Conservation (phyloP, 2,888 invertebrate species). For the Temnothorax ravouxi region DNA sequence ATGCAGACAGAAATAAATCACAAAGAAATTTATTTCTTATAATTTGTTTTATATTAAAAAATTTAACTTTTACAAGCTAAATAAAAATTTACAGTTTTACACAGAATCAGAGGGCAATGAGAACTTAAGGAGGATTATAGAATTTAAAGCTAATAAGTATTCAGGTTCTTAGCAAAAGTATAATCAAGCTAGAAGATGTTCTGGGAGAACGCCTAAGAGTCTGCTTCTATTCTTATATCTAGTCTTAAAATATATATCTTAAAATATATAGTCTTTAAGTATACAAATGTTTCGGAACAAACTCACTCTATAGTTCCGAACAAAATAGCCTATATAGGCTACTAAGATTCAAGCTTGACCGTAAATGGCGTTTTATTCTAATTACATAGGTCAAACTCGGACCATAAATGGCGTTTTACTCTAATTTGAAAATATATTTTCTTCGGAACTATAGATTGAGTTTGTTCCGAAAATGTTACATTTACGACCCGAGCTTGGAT, state of each 20-base stretch:
- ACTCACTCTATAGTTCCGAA: background rate
- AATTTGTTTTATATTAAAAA: background rate
- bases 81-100: background rate
- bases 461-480: too few species aligned
- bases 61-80: background rate
- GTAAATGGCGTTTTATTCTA: too few species aligned
- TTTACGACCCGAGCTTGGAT: too few species aligned
- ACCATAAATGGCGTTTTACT: too few species aligned
- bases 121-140: background rate
- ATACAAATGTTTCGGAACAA: slow-evolving; percentile 24
- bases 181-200: background rate
- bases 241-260: slow-evolving; percentile 12
- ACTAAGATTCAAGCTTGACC: too few species aligned
- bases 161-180: background rate
- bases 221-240: slow-evolving; percentile 14
- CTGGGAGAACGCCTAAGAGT: background rate
- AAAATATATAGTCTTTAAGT: slow-evolving; percentile 17
- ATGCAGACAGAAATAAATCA: background rate
- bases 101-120: background rate
- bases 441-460: too few species aligned
- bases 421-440: too few species aligned
- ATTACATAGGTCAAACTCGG: too few species aligned
- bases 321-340: background rate
- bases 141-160: background rate
- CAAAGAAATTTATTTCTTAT: background rate